Evolutionary conservation across 1,140 invertebrate genomes (phyloP), one percentile per base, ranked within the genome.

Genomic region (Gonioctena quinquepunctata): DNA sequence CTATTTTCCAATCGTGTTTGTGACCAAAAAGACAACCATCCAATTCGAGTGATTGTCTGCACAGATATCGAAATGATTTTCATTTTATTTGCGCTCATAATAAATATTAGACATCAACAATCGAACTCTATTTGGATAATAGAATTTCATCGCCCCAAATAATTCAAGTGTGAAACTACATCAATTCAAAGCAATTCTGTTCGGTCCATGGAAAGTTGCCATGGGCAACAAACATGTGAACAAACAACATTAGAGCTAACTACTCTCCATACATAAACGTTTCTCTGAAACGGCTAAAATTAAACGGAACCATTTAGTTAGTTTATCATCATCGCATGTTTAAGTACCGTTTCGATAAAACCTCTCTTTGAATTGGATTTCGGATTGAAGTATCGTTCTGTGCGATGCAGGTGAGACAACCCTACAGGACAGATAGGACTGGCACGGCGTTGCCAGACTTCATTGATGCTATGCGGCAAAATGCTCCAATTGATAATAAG

Each of bases 341-440:
- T 23, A 63, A 63, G 61, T 49, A 48, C 61, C 61, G 61, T 63
- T 63, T 48, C 28, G 28, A 63, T 63, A 63, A 63, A 63, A 63
- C 27, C 61, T 49, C 59, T 28, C 33, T 63, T 63, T 49, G 21
- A 63, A 63, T 63, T 28, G 42, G 33, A 49, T 63, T 63, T 63
- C 21, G 21, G 61, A 63, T 63, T 63, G 61, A 63, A 48, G 59
- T 61, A 61, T 61, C 33, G 33, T 21, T 69, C 60, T 61, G 59
- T 52, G 28, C 28, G 70, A 64, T 72, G 70, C 70, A 72, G 70
- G 70, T 72, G 66, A 68, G 28, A 63, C 25, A 63, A 27, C 25
- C 33, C 11, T 42, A 13, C 33, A n/a, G 22, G 54, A 57, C 21
- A 57, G 54, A 57, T 57, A 57, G 13, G 21, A 3, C 54, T 21